These are phyloP conservation scores for Leptinotarsa rubiginosa DNA, from an alignment of 2,888 invertebrate species.

Conservation along the genomic window DNA sequence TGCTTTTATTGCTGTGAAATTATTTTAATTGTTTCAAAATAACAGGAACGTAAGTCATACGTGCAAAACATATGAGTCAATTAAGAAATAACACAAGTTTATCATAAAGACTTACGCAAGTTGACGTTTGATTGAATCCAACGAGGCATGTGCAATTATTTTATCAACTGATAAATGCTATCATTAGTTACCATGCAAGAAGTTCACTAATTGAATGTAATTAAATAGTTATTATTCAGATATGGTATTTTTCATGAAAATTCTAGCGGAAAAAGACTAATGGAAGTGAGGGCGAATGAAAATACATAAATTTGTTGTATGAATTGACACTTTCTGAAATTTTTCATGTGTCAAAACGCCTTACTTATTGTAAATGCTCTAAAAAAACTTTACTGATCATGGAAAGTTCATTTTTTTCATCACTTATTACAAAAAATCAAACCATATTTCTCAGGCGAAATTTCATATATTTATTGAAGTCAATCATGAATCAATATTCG, in stretches of 20 bases:
- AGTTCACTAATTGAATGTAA: neutral
- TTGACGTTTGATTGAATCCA: conserved; percentile 1
- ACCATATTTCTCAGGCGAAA: too few relatives aligned
- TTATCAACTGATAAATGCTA: conserved; percentile 12
- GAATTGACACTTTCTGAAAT: too few relatives aligned
- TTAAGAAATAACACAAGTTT: neutral
- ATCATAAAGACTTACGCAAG: conserved; percentile 1
- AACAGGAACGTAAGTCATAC: neutral
- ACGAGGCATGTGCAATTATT: neutral
- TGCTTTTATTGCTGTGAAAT: neutral
- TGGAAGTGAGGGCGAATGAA: too few relatives aligned
- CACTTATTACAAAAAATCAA: too few relatives aligned
- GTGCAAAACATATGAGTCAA: neutral
- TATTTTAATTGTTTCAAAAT: neutral
- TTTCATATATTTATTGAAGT: too few relatives aligned
- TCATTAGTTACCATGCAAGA: neutral
- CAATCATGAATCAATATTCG: too few relatives aligned
- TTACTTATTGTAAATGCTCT: too few relatives aligned
- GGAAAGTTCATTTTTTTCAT: too few relatives aligned
- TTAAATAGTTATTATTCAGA: neutral
- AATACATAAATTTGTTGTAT: too few relatives aligned
- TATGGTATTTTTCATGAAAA: neutral
- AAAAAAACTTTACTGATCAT: too few relatives aligned
- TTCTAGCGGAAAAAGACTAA: too few relatives aligned
- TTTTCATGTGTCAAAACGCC: too few relatives aligned